Percentiles rank a stretch among this genome's conserved stretches.
Evolutionary conservation across 2,113 vertebrate genomes (phyloP).

Genomic region (Pionites leucogaster): DNA sequence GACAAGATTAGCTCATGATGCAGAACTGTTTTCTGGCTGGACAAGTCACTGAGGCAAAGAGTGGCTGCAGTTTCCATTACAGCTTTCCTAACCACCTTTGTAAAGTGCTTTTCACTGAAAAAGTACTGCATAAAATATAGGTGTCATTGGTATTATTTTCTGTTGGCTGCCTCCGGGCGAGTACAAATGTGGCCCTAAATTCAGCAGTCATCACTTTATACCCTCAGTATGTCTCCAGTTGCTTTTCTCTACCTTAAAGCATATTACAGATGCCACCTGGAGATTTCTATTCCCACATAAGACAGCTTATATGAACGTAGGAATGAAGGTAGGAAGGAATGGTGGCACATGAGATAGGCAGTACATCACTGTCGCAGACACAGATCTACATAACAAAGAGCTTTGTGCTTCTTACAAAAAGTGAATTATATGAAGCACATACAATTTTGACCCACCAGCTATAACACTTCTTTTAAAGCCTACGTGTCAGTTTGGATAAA

Average conservation of each 20-base stretch:
- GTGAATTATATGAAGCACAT: not conserved
- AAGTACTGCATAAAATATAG: not conserved
- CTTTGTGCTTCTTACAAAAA: not conserved
- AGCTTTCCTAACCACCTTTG: not conserved
- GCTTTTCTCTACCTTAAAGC: not conserved
- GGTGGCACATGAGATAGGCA: not conserved
- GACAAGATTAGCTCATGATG: not conserved
- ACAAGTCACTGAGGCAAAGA: not conserved
- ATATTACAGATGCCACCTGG: not conserved
- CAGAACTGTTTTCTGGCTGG: not conserved
- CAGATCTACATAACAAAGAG: constrained; percentile 8
- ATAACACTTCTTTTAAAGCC: not conserved
- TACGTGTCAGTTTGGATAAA: not conserved
- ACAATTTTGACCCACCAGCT: not conserved
- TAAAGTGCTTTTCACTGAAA: not conserved
- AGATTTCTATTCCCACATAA: not conserved
- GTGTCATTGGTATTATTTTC: not conserved
- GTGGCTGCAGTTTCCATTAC: not conserved
- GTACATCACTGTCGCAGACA: not conserved
- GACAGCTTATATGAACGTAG: not conserved
- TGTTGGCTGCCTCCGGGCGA: not conserved
- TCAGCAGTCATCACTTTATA: not conserved
- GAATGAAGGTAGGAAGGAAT: constrained; percentile 5
- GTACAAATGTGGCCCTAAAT: not conserved
- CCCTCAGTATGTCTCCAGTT: not conserved